These are phyloP conservation scores for Drosophila cracens DNA, from an alignment of 2,888 invertebrate genomes.

Conservation along the genomic window DNA sequence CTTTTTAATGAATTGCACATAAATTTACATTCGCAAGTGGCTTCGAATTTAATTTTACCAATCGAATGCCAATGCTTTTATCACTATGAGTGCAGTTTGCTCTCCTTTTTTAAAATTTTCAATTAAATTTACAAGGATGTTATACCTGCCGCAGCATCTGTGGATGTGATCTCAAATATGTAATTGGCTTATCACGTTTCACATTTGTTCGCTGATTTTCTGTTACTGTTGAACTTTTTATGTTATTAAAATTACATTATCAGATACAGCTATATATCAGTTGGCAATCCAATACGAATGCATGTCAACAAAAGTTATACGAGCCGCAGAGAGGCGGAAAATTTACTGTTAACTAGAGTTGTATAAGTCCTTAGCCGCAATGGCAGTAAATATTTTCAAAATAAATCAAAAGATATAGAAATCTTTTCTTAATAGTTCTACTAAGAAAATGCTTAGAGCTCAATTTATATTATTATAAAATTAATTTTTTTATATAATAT, in stretches of 20 bases:
- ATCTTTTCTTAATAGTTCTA: neutral
- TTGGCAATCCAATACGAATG: neutral
- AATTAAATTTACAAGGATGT: slow-evolving; percentile 58
- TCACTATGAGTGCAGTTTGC: slow-evolving; percentile 5
- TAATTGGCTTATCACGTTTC: slow-evolving; percentile 49
- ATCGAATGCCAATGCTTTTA: slow-evolving; percentile 2
- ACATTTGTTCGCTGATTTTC: slow-evolving; percentile 27
- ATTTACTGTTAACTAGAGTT: neutral
- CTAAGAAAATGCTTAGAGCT: neutral
- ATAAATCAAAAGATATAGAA: neutral
- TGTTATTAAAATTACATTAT: slow-evolving; percentile 2
- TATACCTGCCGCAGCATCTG: slow-evolving; percentile 12
- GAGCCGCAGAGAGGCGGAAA: neutral
- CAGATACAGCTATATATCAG: neutral
- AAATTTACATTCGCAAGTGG: slow-evolving; percentile 61
- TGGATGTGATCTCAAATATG: slow-evolving; percentile 34
- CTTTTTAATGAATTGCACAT: slow-evolving; percentile 75
- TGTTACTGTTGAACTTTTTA: neutral
- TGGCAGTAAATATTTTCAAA: neutral
- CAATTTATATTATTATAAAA: neutral
- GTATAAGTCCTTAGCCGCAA: neutral
- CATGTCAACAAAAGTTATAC: neutral
- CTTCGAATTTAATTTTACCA: slow-evolving; percentile 51
- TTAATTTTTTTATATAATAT: no score
- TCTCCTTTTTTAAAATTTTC: slow-evolving; percentile 31